Evolutionary conservation across 2,113 vertebrate genomes (phyloP).

Genomic region (Neotragus pygmaeus): DNA sequence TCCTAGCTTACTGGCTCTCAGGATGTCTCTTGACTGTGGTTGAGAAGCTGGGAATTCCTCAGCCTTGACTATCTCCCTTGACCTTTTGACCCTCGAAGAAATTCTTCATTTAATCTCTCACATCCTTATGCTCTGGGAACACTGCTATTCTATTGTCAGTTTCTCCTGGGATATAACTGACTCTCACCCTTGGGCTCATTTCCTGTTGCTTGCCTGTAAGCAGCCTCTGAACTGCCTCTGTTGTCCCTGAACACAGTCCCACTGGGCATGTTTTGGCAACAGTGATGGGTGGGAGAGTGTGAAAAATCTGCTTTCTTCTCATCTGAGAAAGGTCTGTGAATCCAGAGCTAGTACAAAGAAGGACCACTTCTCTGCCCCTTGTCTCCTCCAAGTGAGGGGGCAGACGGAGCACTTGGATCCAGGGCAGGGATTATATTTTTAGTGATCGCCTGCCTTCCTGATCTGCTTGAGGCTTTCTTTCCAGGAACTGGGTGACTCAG

Average conservation of each 20-base stretch:
- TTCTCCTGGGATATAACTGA: background rate
- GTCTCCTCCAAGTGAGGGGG: background rate
- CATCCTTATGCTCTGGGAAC: background rate
- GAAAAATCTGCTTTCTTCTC: background rate
- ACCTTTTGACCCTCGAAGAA: background rate
- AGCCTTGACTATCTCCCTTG: background rate
- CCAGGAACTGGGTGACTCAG: background rate
- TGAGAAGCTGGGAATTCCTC: background rate
- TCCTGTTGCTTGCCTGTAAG: background rate
- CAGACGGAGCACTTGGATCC: background rate
- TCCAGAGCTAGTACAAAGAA: background rate
- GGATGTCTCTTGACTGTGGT: background rate
- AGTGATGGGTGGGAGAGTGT: background rate
- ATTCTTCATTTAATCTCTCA: constrained; percentile 9
- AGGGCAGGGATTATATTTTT: background rate
- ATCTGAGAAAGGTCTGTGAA: background rate
- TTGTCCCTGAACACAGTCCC: background rate
- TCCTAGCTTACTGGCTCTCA: constrained; percentile 8
- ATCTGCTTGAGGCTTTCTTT: background rate
- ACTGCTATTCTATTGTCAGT: background rate
- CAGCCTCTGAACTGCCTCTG: background rate
- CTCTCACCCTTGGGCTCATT: background rate
- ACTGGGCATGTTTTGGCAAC: background rate
- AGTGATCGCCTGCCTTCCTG: background rate
- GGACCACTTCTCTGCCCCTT: background rate